Evolutionary conservation across 2,113 vertebrate genomes (phyloP).

Genomic region (Phaetusa simplex): DNA sequence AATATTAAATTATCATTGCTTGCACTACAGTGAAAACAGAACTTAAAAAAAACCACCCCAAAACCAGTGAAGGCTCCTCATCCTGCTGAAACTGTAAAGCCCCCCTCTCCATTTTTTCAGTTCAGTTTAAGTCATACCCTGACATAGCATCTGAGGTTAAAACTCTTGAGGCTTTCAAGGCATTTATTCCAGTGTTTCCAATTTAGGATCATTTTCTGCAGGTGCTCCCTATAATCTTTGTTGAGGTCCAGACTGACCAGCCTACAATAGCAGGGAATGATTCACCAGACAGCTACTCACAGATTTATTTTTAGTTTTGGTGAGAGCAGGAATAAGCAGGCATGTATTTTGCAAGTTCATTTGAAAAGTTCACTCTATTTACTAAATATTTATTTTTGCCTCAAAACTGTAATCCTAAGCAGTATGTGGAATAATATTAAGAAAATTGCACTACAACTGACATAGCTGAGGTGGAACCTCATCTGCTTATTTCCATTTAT

Average conservation of each 20-base stretch:
- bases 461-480: not conserved
- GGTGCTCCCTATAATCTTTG: conserved; percentile 52
- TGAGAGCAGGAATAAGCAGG: not conserved
- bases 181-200: not conserved
- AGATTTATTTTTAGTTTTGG: conserved; percentile 48
- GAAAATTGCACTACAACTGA: not conserved
- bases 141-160: not conserved
- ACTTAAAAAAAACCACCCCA: not conserved
- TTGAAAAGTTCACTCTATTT: conserved; percentile 22
- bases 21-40: not conserved
- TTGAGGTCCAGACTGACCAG: conserved; percentile 4
- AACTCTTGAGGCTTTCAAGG: conserved; percentile 7
- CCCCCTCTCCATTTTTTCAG: not conserved
- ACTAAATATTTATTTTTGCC: not conserved
- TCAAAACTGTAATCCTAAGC: not conserved
- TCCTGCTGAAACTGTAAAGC: not conserved
- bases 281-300: conserved; percentile 23
- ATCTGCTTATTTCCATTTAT: not conserved
- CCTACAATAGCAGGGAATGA: conserved; percentile 51
- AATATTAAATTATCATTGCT: not conserved
- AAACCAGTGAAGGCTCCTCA: not conserved
- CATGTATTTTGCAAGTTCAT: conserved; percentile 20
- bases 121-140: not conserved
- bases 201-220: conserved; percentile 30
- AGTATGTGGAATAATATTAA: not conserved